Evolutionary conservation across 1,140 invertebrate species (phyloP).

Genomic region (Amyelois transitella): DNA sequence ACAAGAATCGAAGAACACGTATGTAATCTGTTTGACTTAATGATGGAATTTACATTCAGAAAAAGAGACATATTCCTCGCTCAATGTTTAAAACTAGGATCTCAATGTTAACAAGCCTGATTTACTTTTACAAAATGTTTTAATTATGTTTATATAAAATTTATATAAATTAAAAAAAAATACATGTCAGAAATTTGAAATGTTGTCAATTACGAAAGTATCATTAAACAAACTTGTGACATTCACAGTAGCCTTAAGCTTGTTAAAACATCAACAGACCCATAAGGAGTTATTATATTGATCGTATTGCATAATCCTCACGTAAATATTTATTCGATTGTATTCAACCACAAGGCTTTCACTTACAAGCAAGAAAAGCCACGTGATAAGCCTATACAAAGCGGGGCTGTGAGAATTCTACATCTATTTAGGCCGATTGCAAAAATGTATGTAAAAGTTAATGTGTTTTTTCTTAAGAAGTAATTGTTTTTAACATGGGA

Average conservation of each 20-base stretch:
- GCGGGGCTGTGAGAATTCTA: slow-evolving; percentile 16
- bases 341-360: slow-evolving; percentile 47
- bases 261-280: background rate
- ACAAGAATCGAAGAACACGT: too few species aligned
- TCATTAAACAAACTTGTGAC: background rate
- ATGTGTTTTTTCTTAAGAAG: slow-evolving; percentile 9
- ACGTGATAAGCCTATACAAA: slow-evolving; percentile 33
- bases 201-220: too few species aligned
- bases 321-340: slow-evolving; percentile 64
- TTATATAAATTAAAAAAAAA: too few species aligned
- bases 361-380: slow-evolving; percentile 41
- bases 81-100: too few species aligned
- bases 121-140: too few species aligned
- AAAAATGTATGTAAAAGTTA: slow-evolving; percentile 7
- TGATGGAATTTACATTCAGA: too few species aligned
- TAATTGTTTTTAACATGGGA: slow-evolving; percentile 11
- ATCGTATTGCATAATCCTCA: slow-evolving; percentile 45
- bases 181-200: too few species aligned
- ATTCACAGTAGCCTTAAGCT: background rate
- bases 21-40: too few species aligned
- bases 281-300: slow-evolving; percentile 16
- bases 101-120: too few species aligned
- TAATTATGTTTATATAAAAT: too few species aligned
- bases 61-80: too few species aligned
- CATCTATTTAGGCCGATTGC: slow-evolving; percentile 12